These are phyloP conservation scores for Bubo scandiacus DNA, from an alignment of 2,113 vertebrate genomes.

Conservation along the genomic window DNA sequence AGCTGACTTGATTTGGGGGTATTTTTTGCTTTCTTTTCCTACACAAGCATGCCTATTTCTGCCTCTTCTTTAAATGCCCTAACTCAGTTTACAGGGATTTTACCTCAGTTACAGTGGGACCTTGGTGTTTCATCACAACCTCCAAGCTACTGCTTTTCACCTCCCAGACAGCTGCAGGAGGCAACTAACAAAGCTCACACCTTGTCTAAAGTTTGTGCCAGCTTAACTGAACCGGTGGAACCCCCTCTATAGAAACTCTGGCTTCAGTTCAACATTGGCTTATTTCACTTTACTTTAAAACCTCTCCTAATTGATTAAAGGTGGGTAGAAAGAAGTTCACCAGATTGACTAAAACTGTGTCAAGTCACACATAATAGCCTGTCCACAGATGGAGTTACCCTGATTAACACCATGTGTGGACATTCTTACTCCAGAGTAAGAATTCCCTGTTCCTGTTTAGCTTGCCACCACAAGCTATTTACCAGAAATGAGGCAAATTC, in stretches of 20 bases:
- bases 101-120: not conserved
- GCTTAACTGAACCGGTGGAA: not conserved
- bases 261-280: not conserved
- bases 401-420: conserved; percentile 55
- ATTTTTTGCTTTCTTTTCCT: not conserved
- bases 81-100: not conserved
- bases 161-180: not conserved
- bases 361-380: conserved; percentile 1
- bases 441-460: not conserved
- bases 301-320: not conserved
- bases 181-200: not conserved
- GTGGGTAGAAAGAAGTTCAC: not conserved
- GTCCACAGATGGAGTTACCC: not conserved
- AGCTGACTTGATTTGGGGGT: not conserved
- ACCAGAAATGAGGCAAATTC: conserved; percentile 17
- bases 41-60: not conserved
- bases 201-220: not conserved
- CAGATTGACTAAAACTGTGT: not conserved
- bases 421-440: not conserved
- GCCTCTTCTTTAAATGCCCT: not conserved
- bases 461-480: not conserved
- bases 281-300: not conserved
- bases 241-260: not conserved
- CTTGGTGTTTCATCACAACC: not conserved
- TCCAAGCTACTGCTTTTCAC: not conserved